Evolutionary conservation across 2,113 vertebrate genomes (phyloP), one percentile per base, ranked within the genome.

Genomic region (Amblyornis subalaris): DNA sequence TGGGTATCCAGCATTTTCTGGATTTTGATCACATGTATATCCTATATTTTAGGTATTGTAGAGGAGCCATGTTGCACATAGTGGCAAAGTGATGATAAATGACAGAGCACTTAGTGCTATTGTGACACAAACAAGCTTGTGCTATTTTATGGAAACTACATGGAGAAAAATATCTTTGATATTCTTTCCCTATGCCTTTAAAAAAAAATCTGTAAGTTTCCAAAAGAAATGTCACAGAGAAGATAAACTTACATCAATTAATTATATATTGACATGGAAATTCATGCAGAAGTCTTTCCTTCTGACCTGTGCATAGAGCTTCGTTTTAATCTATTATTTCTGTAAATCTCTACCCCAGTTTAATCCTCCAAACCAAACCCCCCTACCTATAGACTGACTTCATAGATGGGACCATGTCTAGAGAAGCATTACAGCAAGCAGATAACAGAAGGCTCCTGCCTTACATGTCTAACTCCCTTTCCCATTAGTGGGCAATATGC

Each of bases 401-500:
- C 65, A 74, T 85, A 96, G 94, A 94, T 92, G 48, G 90, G 25
- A 94, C 74, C 29, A 14, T 0, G 16, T 86, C 72, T 83, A 77
- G 62, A 42, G 55, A 84, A 85, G 58, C 77, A 81, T 62, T 85
- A 88, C 57, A 78, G 60, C 10, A 90, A 90, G 88, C 29, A 93
- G 67, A 33, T 70, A 94, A 93, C 92, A 86, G 80, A 97, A 95
- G 45, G 72, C 83, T 83, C 85, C 92, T 33, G 74, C 95, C 89
- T 97, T 88, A 97, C 92, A 94, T 88, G 91, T 95, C 96, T 96
- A 89, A 91, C 62, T 94, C 88, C 66, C 90, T 89, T 94, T 92
- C 86, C 94, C 90, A 55, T 94, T 97, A 97, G 94, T 90, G 93
- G 95, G 93, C 89, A 87, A 92, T 85, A 73, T 94, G 89, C 96